phyloP scores from a whole-genome alignment of 2,888 invertebrate species.

The Pilophorus perplexus region DNA sequence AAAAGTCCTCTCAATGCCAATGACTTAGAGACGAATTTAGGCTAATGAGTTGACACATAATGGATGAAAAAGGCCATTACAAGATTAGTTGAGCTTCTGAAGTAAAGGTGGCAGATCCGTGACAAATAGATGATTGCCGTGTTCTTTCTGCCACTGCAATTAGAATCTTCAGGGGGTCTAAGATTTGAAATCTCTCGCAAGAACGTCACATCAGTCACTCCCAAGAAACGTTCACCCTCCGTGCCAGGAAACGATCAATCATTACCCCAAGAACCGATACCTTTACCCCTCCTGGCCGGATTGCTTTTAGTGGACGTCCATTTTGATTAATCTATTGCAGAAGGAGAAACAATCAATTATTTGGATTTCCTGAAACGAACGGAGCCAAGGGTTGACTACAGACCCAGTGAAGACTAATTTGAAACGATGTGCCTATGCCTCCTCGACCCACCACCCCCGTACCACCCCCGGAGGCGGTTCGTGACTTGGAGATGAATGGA shows the following conservation, averaged over 20 bases:
- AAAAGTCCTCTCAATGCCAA: too few relatives aligned
- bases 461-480: not conserved
- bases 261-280: constrained; percentile 27
- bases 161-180: constrained; percentile 13
- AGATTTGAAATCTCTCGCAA: too few relatives aligned
- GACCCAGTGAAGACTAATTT: constrained; percentile 19
- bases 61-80: not conserved
- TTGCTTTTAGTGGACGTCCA: constrained; percentile 11
- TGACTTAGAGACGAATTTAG: too few relatives aligned
- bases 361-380: constrained; percentile 10
- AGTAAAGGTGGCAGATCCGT: constrained; percentile 2
- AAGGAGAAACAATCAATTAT: constrained; percentile 22
- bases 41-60: constrained; percentile 11
- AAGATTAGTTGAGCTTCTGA: not conserved
- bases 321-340: constrained; percentile 20
- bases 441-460: not conserved
- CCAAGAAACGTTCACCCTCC: not conserved
- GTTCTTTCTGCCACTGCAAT: constrained; percentile 13
- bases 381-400: not conserved
- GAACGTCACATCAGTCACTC: constrained; percentile 18
- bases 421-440: too few relatives aligned
- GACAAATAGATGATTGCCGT: constrained; percentile 24
- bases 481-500: constrained; percentile 26
- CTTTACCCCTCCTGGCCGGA: constrained; percentile 4
- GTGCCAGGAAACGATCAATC: constrained; percentile 6